Base-by-base conservation (phyloP, 2,113 vertebrate species). In the Erythrocebus patas region DNA sequence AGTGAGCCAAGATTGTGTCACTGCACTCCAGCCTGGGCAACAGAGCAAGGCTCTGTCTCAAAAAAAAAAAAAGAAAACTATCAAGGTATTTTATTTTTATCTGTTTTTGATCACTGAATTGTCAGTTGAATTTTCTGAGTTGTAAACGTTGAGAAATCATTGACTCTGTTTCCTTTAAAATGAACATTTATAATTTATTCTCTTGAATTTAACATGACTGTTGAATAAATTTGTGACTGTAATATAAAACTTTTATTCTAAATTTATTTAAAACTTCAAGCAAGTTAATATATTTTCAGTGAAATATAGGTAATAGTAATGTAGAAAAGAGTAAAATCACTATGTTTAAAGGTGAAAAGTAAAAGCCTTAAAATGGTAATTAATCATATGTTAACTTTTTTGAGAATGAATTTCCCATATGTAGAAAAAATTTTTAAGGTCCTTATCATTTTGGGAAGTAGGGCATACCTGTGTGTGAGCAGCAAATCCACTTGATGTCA, bases 401-500 rank as follows among this genome's bases (percentile, higher is more conserved):
- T 73, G 64, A 93, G 76, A 94, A 66, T 84, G 43, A 57, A 86
- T 76, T 93, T 75, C n/a, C 18, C 55, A 52, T 25, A 27, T 90
- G 11, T 80, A 8, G 78, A 72, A 81, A 23, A 7, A 84, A 82
- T 95, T 80, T 48, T 55, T 40, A 72, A 75, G 78, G 30, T n/a
- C 14, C 0, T 64, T 86, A 43, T 82, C 18, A 17, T 89, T 95
- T 92, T 82, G 91, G 89, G 72, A 91, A 91, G 78, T 78, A 82
- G 85, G 45, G 13, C 48, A 5, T 87, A 84, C 64, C 95, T 97
- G 98, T 98, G 93, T 98, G 98, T 97, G 81, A 93, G 43, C 38
- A 88, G 89, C 93, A 57, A 81, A 91, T 93, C 98, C 98, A 98
- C 96, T 96, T 97, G 98, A 98, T 99, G 98, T 99, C 99, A 99